Evolutionary conservation across 1,140 invertebrate species (phyloP).

Genomic region (Drosophila ambigua): DNA sequence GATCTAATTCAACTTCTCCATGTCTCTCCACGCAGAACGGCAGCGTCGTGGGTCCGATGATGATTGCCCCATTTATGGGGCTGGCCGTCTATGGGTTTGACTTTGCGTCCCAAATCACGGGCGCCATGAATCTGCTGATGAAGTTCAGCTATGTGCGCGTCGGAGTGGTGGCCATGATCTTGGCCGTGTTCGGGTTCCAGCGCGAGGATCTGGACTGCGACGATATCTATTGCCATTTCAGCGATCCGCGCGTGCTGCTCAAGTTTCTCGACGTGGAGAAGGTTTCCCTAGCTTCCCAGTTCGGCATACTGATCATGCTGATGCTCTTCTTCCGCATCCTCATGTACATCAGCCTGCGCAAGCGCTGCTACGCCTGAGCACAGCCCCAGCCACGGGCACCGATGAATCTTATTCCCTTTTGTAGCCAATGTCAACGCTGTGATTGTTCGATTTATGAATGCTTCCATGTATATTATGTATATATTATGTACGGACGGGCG

Average conservation of each 20-base stretch:
- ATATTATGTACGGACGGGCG: slow-evolving; percentile 8
- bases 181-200: slow-evolving; percentile 87
- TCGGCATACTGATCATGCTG: slow-evolving; percentile 84
- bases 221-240: slow-evolving; percentile 87
- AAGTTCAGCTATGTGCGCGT: slow-evolving; percentile 87
- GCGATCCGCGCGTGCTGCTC: slow-evolving; percentile 86
- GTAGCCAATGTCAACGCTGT: slow-evolving; percentile 66
- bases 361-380: slow-evolving; percentile 85
- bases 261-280: slow-evolving; percentile 85
- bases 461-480: slow-evolving; percentile 16
- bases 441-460: slow-evolving; percentile 59
- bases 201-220: slow-evolving; percentile 85
- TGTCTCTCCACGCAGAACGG: slow-evolving; percentile 85
- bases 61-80: slow-evolving; percentile 87
- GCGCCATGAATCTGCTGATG: slow-evolving; percentile 86
- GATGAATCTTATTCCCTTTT: slow-evolving; percentile 31
- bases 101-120: slow-evolving; percentile 86
- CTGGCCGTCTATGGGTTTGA: slow-evolving; percentile 88
- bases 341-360: slow-evolving; percentile 85
- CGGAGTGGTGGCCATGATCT: slow-evolving; percentile 86
- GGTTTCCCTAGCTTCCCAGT: slow-evolving; percentile 85
- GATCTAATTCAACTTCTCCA: too few species aligned
- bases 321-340: slow-evolving; percentile 85
- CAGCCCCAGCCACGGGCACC: neutral
- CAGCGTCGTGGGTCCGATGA: slow-evolving; percentile 86